These are phyloP conservation scores for Pterocles gutturalis DNA, from an alignment of 2,113 vertebrate genomes.

Conservation along the genomic window DNA sequence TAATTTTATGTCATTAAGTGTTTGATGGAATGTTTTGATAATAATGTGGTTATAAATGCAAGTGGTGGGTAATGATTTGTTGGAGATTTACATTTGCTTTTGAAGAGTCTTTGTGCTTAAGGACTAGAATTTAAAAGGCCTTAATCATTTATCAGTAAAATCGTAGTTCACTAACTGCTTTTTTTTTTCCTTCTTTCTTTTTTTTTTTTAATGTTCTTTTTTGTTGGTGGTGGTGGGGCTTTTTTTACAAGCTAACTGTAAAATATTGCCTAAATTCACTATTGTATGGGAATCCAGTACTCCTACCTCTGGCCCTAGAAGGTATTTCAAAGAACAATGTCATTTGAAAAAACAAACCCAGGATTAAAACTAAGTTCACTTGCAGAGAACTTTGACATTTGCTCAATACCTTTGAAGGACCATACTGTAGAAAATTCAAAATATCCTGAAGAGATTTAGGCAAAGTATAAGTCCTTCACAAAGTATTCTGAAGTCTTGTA, in stretches of 20 bases:
- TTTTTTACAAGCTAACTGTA: not conserved
- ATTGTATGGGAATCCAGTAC: not conserved
- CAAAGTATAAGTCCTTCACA: not conserved
- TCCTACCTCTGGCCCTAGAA: not conserved
- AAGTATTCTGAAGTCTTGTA: not conserved
- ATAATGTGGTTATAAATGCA: conserved; percentile 24
- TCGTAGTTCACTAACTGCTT: not conserved
- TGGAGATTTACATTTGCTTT: conserved; percentile 44
- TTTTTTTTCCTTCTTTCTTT: not conserved
- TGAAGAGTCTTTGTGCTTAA: conserved; percentile 31
- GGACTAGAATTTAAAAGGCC: conserved; percentile 33
- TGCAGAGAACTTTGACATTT: not conserved
- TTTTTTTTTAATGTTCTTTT: too few species aligned
- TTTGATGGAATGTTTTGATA: conserved; percentile 39
- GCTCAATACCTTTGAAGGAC: not conserved
- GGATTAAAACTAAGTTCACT: not conserved
- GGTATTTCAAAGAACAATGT: not conserved
- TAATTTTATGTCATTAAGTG: conserved; percentile 41
- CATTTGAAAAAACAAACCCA: not conserved
- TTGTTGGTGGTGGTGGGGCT: not conserved
- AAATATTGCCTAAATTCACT: not conserved
- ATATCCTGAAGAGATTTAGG: not conserved
- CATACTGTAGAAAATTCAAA: not conserved
- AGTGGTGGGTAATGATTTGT: not conserved
- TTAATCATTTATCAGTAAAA: conserved; percentile 32